Conservation (phyloP, 2,113 vertebrate genomes). For the Gila orcuttii region DNA sequence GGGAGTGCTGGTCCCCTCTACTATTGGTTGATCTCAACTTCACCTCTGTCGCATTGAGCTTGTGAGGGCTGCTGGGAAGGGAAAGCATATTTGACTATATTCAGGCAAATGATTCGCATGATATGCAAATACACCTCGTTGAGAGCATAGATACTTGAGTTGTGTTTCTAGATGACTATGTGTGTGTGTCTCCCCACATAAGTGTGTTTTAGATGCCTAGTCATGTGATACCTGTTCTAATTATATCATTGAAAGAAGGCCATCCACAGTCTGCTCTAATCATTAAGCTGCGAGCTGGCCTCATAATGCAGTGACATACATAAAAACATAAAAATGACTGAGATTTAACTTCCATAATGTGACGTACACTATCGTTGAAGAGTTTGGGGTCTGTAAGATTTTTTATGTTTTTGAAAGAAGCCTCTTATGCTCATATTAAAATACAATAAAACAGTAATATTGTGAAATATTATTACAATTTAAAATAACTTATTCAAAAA, state of each 20-base stretch:
- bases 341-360: neutral
- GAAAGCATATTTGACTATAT: slow-evolving; percentile 5
- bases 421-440: neutral
- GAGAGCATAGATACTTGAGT: slow-evolving; percentile 7
- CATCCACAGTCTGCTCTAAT: slow-evolving; percentile 69
- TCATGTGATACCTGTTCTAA: slow-evolving; percentile 82
- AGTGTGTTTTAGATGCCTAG: slow-evolving; percentile 72
- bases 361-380: neutral
- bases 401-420: neutral
- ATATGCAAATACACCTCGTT: slow-evolving; percentile 5
- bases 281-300: slow-evolving; percentile 52
- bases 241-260: slow-evolving; percentile 78
- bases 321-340: neutral
- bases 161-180: slow-evolving; percentile 37
- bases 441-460: too few species aligned
- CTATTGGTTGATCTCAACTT: neutral
- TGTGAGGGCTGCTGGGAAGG: neutral
- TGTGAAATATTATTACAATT: too few species aligned
- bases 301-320: slow-evolving; percentile 17
- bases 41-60: neutral
- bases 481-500: too few species aligned
- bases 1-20: neutral
- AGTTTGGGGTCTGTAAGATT: neutral
- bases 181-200: slow-evolving; percentile 73
- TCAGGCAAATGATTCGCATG: slow-evolving; percentile 27